Base-by-base conservation (phyloP, 2,888 invertebrate genomes). In the Nemotelus pantherinus region DNA sequence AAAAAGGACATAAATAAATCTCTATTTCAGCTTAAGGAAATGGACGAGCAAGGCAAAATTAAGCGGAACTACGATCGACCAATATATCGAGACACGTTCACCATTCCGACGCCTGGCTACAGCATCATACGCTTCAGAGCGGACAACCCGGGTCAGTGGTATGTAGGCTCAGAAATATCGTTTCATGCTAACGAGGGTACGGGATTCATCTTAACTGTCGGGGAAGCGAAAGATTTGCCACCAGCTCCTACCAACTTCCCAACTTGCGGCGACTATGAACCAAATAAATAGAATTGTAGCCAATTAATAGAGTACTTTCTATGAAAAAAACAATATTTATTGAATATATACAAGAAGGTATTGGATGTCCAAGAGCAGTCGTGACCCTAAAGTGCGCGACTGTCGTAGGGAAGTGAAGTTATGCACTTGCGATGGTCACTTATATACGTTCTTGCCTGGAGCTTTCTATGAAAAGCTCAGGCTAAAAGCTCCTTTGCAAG, bases 81-180 rank as follows among this genome's bases (percentile, higher is more conserved):
- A n/a, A 39, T 47, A 4, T 25, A 4, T 3, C 58, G 60, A n/a
- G 72, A 72, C 25, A 60, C 60, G 2, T 58, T 72, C 2, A 60
- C 25, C 9, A 25, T 72, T 6, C n/a, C 2, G 5, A 58, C n/a
- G 45, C 53, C 72, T 2, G 72, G 72, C 47, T 72, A 72, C 47
- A 58, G 58, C 4, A 39, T 72, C 2, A 72, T 72, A 9, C 44
- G 72, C 1, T 72, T 72, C 47, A 57, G 39, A 39, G 72, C 72
- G 6, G n/a, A 44, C 3, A 72, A 72, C 47, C 45, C 72, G 3
- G 72, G 72, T 2, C n/a, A 3, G 5, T 72, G 72, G 72, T 39
- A 47, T 25, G 5, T 72, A 43, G n/a, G 5, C 6, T 39, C 48
- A 3, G 45, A 44, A 7, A 25, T 58, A 7, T 47, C 25, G n/a